These are phyloP conservation scores for Eulemur rubriventer DNA, from an alignment of 2,797 vertebrate genomes.

Conservation along the genomic window DNA sequence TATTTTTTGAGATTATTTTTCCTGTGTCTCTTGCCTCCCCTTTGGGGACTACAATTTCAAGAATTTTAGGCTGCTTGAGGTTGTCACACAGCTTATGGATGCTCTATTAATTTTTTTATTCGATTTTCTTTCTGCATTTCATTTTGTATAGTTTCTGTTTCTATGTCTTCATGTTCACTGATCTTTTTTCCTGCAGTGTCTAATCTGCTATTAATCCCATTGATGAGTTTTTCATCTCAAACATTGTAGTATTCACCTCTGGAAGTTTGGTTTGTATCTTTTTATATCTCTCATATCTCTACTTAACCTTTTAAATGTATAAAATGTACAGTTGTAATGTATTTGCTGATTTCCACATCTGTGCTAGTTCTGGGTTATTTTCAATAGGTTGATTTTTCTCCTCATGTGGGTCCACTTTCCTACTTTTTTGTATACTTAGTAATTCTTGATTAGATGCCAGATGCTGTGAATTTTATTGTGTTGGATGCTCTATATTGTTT, in stretches of 20 bases:
- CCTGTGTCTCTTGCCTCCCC: neutral
- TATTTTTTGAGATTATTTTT: neutral
- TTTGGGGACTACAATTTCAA: neutral
- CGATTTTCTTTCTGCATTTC: neutral
- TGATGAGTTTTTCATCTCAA: neutral
- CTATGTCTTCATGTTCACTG: neutral
- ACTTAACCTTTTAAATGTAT: neutral
- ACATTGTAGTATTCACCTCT: neutral
- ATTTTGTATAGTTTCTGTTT: neutral
- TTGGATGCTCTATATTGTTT: neutral
- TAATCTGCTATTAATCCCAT: neutral
- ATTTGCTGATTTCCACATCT: neutral
- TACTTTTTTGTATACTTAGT: neutral
- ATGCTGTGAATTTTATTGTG: neutral
- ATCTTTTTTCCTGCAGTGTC: neutral
- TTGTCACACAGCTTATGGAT: neutral
- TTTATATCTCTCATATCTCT: neutral
- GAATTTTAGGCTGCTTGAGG: neutral
- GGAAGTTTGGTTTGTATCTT: neutral
- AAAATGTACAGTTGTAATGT: neutral
- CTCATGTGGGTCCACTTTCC: neutral
- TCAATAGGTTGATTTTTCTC: neutral
- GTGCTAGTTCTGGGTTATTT: neutral
- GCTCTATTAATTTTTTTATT: neutral
- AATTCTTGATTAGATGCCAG: neutral